Evolutionary conservation across 2,797 vertebrate genomes (phyloP), one percentile per base, ranked within the genome.

Genomic region (Clamator glandarius): DNA sequence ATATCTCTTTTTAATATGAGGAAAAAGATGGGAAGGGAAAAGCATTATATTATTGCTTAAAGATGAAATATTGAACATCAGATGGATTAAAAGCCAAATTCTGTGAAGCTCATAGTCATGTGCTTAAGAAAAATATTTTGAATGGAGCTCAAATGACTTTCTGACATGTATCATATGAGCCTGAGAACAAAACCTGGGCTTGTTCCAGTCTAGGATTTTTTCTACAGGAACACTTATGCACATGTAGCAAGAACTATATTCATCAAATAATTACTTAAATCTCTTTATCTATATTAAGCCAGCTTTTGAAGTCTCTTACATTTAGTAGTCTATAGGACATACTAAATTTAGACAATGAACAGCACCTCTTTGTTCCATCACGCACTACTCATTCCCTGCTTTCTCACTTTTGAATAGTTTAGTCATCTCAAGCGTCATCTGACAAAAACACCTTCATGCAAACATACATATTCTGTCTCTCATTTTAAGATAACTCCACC

Each of bases 401-500:
- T 78, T 84, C 55, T 68, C 76, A 42, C 66, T 74, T 81, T 10
- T 36, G 73, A 77, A 61, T 42, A 68, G 29, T 81, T 92, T 55
- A 85, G 76, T 55, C 46, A 89, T 78, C 23, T 58, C 41, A 69
- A 88, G 42, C 26, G 1, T 4, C 69, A 36, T 44, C 42, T 73
- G 69, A 68, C 39, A 80, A 87, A 85, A 88, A 48, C 15, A 36
- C 24, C 24, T 80, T 68, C 73, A 26, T 29, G 44, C 26, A 70
- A 77, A 66, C 59, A 66, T 78, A 36, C 35, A 67, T 86, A 91
- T 69, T 90, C 76, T 46, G 18, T 12, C 46, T 88, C 75, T 87
- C 66, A n/a, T 91, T 89, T 87, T 92, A 52, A 91, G 46, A 73
- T 35, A 95, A 84, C 76, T 28, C 18, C 87, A 81, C 55, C 67